Base-by-base conservation (phyloP, 2,113 vertebrate species). In the Hypanus sabinus region DNA sequence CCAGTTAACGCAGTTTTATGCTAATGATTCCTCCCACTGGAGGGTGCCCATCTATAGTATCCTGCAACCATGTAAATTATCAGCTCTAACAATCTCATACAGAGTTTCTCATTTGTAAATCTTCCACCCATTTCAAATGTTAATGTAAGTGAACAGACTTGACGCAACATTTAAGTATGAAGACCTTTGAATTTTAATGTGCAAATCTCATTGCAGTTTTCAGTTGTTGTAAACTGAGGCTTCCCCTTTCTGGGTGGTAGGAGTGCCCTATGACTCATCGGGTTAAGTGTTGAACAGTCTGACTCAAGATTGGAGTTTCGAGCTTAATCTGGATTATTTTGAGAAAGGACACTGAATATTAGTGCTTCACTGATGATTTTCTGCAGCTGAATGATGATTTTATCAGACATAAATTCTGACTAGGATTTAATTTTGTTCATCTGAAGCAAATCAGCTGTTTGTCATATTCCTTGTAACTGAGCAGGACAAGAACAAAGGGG, bases 261-360 rank as follows among this genome's bases (percentile, higher is more conserved):
- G 36, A 20, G 36, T 93, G 70, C 91, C 36, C 18, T 68, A 93
- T 5, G 38, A 36, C 68, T 73, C 91, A 75, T 27, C 75, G 91
- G 91, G 55, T 93, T 93, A 30, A 93, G 22, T 30, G 24, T 24
- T 75, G 90, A 93, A 46, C 68, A 93, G 18, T 36, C 90, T 38
- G 91, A 73, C 4, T 30, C 18, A 27, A 30, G 36, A 75, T 75
- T 75, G 91, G 33, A 93, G 70, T 24, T 27, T 55, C 36, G n/a
- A 33, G 62, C 85, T 90, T 90, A 62, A 73, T 93, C 68, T 12
- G 68, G 24, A 93, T 93, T 93, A 93, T 73, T 93, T 93, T 38
- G 68, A 91, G 70, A 46, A 73, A 93, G 10, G 24, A 36, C 91
- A 93, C 90, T 73, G n/a, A 10, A 65, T 20, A 20, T 73, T 75